Evolutionary conservation across 2,113 vertebrate species (phyloP).

Genomic region (Zosterops borbonicus): DNA sequence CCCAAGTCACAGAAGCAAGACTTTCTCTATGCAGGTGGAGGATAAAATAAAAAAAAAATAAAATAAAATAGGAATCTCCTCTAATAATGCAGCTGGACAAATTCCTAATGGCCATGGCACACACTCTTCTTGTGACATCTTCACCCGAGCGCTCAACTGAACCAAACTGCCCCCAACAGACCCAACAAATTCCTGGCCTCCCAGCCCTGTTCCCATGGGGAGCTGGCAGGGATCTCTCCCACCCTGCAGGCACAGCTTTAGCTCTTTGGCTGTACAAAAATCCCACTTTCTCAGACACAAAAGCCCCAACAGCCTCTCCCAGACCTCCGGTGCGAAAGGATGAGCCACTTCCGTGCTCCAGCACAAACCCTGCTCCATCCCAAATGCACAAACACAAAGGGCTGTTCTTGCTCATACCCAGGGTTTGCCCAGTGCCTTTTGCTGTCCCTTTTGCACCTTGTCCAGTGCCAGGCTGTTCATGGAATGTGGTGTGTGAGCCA

Average conservation of each 20-base stretch:
- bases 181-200: neutral
- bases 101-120: neutral
- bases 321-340: neutral
- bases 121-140: neutral
- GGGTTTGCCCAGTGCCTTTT: neutral
- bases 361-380: neutral
- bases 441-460: neutral
- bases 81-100: neutral
- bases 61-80: neutral
- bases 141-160: neutral
- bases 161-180: neutral
- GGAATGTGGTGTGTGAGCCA: fast-evolving
- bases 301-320: neutral
- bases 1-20: neutral
- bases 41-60: neutral
- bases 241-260: neutral
- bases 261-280: neutral
- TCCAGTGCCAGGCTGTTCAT: neutral
- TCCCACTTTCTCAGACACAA: neutral
- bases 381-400: neutral
- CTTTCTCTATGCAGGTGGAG: neutral
- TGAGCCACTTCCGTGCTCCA: neutral
- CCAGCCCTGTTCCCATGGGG: neutral
- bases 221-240: neutral
- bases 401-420: neutral